A percentile compares a stretch with the other conserved stretches of the same genome.
Evolutionary conservation across 2,888 invertebrate species (phyloP).

Genomic region (Julus scandinavius): DNA sequence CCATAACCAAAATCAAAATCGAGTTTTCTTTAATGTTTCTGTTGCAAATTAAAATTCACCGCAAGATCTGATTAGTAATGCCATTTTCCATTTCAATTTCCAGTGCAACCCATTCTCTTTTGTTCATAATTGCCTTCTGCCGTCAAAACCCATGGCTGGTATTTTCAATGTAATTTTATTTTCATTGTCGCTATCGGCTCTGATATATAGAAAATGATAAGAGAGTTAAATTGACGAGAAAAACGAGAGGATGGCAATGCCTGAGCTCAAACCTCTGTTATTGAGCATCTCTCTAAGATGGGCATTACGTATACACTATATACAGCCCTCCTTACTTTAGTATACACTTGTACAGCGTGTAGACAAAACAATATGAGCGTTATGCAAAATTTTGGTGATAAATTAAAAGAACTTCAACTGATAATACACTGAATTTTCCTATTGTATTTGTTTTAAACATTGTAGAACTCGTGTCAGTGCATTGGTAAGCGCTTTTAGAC

Average conservation of each 20-base stretch:
- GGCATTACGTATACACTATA: neutral
- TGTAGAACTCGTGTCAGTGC: too few relatives aligned
- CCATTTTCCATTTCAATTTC: conserved; percentile 49
- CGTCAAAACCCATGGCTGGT: conserved; percentile 10
- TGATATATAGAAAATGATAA: conserved; percentile 44
- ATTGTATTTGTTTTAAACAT: too few relatives aligned
- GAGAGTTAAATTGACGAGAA: conserved; percentile 31
- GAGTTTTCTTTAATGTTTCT: conserved; percentile 43
- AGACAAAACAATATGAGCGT: too few relatives aligned
- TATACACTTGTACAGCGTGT: too few relatives aligned
- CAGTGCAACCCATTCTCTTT: conserved; percentile 49
- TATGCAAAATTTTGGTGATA: too few relatives aligned
- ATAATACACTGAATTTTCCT: too few relatives aligned
- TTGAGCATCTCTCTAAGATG: neutral
- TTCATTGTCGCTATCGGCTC: conserved; percentile 49
- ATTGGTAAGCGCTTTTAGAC: too few relatives aligned
- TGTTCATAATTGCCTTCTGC: conserved; percentile 47
- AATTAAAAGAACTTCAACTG: too few relatives aligned
- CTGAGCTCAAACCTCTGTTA: neutral
- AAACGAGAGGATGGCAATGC: conserved; percentile 43
- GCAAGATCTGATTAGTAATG: conserved; percentile 47
- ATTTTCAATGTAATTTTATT: conserved; percentile 49
- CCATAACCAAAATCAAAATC: conserved; percentile 49
- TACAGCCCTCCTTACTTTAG: too few relatives aligned
- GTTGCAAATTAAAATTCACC: conserved; percentile 51